Evolutionary conservation across 92 coral and sea anemone genomes (phyloP).

Genomic region (Galaxea fascicularis): DNA sequence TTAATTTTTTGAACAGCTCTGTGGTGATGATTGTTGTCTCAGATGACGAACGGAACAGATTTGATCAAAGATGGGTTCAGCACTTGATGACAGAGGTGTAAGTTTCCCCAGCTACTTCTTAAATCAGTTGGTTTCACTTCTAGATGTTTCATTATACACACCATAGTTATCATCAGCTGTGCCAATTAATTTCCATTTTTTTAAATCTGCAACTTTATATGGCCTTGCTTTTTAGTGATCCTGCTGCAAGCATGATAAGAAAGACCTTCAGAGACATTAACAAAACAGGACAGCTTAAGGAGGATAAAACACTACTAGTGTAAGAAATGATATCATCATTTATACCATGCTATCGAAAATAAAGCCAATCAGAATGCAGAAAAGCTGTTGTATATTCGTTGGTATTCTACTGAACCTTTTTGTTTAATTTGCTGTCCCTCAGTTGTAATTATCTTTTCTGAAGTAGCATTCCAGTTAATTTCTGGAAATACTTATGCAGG

Average conservation of each 20-base stretch:
- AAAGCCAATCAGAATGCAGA: too few relatives aligned
- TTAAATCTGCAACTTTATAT: neutral
- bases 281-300: conserved; percentile 62
- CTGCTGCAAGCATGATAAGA: conserved; percentile 61
- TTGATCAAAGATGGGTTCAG: conserved; percentile 85
- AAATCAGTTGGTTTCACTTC: neutral
- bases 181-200: neutral
- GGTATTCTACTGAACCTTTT: neutral
- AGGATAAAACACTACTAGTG: conserved; percentile 77
- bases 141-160: too few relatives aligned
- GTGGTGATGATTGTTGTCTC: conserved; percentile 75
- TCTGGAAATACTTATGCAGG: too few relatives aligned
- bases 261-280: conserved; percentile 63
- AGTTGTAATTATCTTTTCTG: neutral
- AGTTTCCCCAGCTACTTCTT: neutral
- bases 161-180: neutral
- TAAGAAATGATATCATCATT: conserved; percentile 26
- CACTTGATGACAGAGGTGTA: conserved; percentile 68
- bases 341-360: too few relatives aligned
- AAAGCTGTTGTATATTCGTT: too few relatives aligned
- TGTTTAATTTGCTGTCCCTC: neutral
- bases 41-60: conserved; percentile 78
- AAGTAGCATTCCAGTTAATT: neutral
- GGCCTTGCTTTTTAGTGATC: conserved; percentile 61
- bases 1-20: conserved; percentile 61